Evolutionary conservation across 2,888 invertebrate species (phyloP), one percentile per base, ranked within the genome.

Genomic region (Mantis religiosa): DNA sequence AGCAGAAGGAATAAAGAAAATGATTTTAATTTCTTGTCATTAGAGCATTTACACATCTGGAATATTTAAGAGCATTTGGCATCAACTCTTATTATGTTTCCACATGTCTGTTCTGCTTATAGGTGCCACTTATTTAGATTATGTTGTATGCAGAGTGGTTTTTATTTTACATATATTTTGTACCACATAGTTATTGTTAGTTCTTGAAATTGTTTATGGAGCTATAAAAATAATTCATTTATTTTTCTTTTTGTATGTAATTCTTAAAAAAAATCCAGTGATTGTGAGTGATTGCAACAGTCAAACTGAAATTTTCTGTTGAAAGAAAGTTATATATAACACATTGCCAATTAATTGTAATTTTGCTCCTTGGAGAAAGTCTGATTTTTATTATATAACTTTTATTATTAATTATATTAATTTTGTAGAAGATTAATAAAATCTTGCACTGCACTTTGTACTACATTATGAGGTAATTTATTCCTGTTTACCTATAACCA

Each of bases 361-460:
- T 88, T 83, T 84, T 83, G 25, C 83, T 88, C 88, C 47, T 88
- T 83, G 81, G 83, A 84, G 47, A 54, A 88, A 83, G 82, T 28
- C 47, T 88, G 88, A 83, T 83, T 88, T 83, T 87, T 88, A 88
- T 88, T 83, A 88, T 71, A 71, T 88, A 34, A 88, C n/a, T 83
- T 83, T 54, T 34, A 54, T 87, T 87, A 87, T 87, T 87, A 88
- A 83, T 84, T 30, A 54, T 88, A 84, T 47, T 89, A 54, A 82
- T 89, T 88, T 88, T 84, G 71, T 89, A 84, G 89, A 83, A 89
- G 71, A 84, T 87, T 34, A 89, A 84, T 87, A 84, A 87, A 84
- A 89, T 84, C 85, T 87, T 87, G 89, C 89, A 89, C 89, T 89
- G 89, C 89, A 89, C 89, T 86, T 87, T 88, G 87, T 88, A 88